phyloP scores from a whole-genome alignment of 2,888 invertebrate genomes.

The Melikaiella ostensackeni region DNA sequence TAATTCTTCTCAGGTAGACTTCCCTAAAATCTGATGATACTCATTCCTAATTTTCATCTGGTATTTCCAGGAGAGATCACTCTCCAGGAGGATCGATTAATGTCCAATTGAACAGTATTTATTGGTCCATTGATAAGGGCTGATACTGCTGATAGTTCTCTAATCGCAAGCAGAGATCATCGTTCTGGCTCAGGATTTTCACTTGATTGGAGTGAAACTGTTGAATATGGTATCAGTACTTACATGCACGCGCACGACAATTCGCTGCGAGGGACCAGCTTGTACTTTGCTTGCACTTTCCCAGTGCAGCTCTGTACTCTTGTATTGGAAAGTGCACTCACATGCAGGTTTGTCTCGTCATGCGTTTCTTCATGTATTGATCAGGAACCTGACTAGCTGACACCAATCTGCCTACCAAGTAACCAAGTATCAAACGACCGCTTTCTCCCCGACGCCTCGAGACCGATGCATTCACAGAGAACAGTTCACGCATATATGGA shows the following conservation, averaged over 20 bases:
- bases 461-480: slow-evolving; percentile 39
- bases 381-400: slow-evolving; percentile 51
- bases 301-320: slow-evolving; percentile 51
- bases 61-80: not conserved
- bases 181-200: not conserved
- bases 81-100: not conserved
- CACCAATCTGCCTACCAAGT: slow-evolving; percentile 66
- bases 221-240: slow-evolving; percentile 2
- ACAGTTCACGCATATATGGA: slow-evolving; percentile 23
- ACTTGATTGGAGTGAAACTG: slow-evolving; percentile 22
- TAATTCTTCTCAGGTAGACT: not conserved
- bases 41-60: not conserved
- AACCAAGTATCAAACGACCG: slow-evolving; percentile 45
- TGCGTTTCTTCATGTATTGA: slow-evolving; percentile 23
- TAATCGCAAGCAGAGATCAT: slow-evolving; percentile 24
- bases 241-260: not conserved
- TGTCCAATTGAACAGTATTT: slow-evolving; percentile 9
- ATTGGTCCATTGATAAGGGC: not conserved
- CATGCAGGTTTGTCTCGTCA: slow-evolving; percentile 34
- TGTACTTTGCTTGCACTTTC: slow-evolving; percentile 57
- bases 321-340: slow-evolving; percentile 63
- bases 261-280: slow-evolving; percentile 1
- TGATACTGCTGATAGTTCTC: slow-evolving; percentile 21
- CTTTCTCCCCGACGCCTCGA: slow-evolving; percentile 65
- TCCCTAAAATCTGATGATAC: not conserved